phyloP scores from a whole-genome alignment of 2,113 vertebrate species.

The Stercorarius parasiticus region DNA sequence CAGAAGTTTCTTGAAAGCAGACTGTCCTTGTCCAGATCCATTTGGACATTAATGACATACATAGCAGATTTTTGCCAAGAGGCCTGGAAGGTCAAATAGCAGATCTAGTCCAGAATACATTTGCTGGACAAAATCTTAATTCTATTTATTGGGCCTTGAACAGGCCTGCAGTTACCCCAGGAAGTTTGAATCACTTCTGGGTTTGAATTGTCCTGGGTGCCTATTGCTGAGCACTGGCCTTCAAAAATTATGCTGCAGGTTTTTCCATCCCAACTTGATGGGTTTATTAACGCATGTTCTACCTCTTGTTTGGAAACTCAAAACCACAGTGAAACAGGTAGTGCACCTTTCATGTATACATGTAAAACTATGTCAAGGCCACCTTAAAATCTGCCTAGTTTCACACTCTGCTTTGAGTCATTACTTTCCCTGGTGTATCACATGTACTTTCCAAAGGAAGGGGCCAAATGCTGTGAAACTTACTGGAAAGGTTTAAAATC shows the following conservation, averaged over 20 bases:
- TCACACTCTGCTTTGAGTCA: not conserved
- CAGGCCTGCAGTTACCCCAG: not conserved
- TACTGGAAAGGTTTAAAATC: slow-evolving; percentile 5
- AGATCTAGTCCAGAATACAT: not conserved
- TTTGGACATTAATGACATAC: not conserved
- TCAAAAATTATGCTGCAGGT: not conserved
- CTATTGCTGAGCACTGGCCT: not conserved
- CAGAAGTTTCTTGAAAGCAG: not conserved
- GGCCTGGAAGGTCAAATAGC: not conserved
- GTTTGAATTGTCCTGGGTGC: not conserved
- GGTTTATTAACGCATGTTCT: not conserved
- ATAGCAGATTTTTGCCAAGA: not conserved
- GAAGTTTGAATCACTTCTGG: not conserved
- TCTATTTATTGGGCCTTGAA: not conserved
- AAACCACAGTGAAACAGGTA: not conserved
- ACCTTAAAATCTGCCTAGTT: not conserved
- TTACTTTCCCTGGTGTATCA: not conserved
- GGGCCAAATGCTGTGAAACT: slow-evolving; percentile 35
- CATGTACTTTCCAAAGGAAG: slow-evolving; percentile 15
- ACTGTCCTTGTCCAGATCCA: not conserved
- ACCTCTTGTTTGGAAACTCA: not conserved
- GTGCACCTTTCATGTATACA: not conserved
- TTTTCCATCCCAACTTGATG: not conserved
- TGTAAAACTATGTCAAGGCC: not conserved
- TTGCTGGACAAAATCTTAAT: not conserved